These are phyloP conservation scores for Rhinoptilus africanus DNA, from an alignment of 2,113 vertebrate species.

Conservation along the genomic window DNA sequence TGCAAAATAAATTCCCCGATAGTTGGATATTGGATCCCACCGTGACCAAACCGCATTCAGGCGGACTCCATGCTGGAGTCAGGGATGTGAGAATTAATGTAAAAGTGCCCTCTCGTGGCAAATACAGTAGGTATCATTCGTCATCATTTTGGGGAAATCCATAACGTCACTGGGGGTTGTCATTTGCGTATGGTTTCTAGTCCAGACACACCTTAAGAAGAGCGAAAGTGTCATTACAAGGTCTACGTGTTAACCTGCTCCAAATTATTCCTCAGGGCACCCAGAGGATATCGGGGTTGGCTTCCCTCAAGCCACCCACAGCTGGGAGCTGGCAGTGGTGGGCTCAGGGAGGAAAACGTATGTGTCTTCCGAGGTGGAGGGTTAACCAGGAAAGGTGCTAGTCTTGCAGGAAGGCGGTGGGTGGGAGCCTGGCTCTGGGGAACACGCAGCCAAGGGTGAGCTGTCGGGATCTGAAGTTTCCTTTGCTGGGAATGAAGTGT, in stretches of 20 bases:
- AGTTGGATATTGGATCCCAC: background rate
- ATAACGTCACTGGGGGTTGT: background rate
- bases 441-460: background rate
- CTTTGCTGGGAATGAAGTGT: background rate
- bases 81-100: background rate
- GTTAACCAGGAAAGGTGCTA: background rate
- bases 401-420: background rate
- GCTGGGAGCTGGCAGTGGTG: background rate
- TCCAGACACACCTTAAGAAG: background rate
- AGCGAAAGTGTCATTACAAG: background rate
- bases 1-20: background rate
- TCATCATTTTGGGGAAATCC: background rate
- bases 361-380: background rate
- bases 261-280: background rate
- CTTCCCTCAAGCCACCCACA: background rate
- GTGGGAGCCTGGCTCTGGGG: background rate
- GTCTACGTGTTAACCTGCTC: background rate
- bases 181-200: background rate
- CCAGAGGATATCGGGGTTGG: background rate
- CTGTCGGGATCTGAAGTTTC: background rate
- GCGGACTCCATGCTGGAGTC: background rate
- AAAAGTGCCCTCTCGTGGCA: conserved; percentile 12
- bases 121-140: background rate
- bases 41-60: fast-evolving
- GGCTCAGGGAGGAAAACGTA: background rate